Base-by-base conservation (phyloP, 2,797 vertebrate species). In the Hozukius guyotensis region DNA sequence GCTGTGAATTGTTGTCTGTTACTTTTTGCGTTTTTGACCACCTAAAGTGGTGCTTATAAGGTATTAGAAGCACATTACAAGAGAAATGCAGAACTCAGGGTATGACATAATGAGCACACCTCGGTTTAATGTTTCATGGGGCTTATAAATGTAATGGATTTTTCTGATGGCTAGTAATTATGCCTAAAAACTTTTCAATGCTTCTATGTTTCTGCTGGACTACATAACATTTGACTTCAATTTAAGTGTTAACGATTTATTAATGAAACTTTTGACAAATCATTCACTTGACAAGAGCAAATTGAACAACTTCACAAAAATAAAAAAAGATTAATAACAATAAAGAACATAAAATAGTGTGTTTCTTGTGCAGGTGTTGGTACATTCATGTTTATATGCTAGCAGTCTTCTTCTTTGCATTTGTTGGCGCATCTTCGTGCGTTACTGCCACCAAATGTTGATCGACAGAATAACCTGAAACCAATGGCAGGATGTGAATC, bases 1-100 rank as follows among this genome's bases (percentile, higher is more conserved):
- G 61, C 65, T 76, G 77, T 56, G 24, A 82, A 56, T 25, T 72
- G 63, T 75, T 86, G 82, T 78, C 57, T 78, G 29, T 61, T 72
- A 3, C 64, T 32, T 77, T 77, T 55, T 62, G 18, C 31, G 56
- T 53, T 61, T 36, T 53, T 68, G 36, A 75, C 65, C 49, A 22
- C 61, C 72, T 34, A 14, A 74, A 63, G 24, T 42, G 12, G 7
- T 77, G 38, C 22, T 77, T 18, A 31, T 62, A 11, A 78, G 27
- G 27, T 59, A 32, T 74, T 27, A 55, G n/a, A 67, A 14, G 67
- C 46, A 67, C 31, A 71, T 75, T 34, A 55, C n/a, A 32, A 71
- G 16, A 52, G 8, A 20, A 57, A 31, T 29, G 56, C 36, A 56
- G 77, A 69, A 73, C 59, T 18, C 5, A 57, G 16, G 12, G 3